Base-by-base conservation (phyloP, 1,140 invertebrate species). In the Eupeodes corollae region DNA sequence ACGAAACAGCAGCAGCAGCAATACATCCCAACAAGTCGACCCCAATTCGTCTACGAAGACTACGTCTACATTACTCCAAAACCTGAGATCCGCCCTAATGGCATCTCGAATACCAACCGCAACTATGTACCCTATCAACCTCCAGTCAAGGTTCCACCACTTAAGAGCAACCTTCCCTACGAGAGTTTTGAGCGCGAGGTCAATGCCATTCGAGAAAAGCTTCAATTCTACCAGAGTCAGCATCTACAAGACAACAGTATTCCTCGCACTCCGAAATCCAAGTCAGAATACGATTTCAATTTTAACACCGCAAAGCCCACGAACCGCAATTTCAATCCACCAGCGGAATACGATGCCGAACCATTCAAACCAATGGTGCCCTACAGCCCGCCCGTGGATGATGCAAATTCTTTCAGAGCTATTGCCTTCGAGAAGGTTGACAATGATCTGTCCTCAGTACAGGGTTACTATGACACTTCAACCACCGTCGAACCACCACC, bases 231-330 rank as follows among this genome's bases (percentile, higher is more conserved):
- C 34, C 50, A 54, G 41, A 51, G 49, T 41, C 52, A 49, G 41
- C 48, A 54, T 15, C 50, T 62, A 16, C 54, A 63, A 12, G 61
- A 68, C 41, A 53, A 53, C 67, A 54, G 57, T 56, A 42, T 57
- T 60, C 40, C 57, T 40, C 54, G 45, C 49, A 62, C 49, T 52
- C 51, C 16, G 30, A 72, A 71, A 48, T 53, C 75, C 3, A 78
- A 75, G 56, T 73, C 77, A 2, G 70, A 78, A 8, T 79, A 77
- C 53, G 76, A 78, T 50, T 78, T 74, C 54, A 76, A 73, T 52
- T 78, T 77, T 50, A 70, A 78, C 49, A 68, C 74, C 0, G 70
- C 62, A 70, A 57, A 50, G 49, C 51, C 69, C 5, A 42, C 44
- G 62, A 61, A 19, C 70, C 30, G 21, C 11, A 31, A 47, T 40